Percentiles rank a stretch among this genome's conserved stretches.
Conservation (phyloP, 2,888 invertebrate species). For the Dryobota labecula region DNA sequence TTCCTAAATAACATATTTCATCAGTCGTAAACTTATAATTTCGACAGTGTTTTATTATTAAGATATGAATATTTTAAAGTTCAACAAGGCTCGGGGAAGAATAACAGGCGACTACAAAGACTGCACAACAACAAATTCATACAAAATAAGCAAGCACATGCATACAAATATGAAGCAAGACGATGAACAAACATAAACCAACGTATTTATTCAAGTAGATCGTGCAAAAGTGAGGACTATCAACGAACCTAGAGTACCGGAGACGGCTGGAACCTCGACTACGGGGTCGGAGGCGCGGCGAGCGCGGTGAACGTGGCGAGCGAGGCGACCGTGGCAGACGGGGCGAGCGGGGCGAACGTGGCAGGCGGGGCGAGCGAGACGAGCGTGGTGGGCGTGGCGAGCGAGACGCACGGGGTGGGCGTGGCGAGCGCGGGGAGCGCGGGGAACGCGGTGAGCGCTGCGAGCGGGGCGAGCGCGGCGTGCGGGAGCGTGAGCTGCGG, state of each 20-base stretch:
- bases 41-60: slow-evolving; percentile 1
- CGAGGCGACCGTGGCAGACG: slow-evolving; percentile 69
- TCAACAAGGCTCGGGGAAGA: slow-evolving; percentile 11
- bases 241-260: slow-evolving; percentile 86
- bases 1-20: slow-evolving; percentile 2
- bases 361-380: slow-evolving; percentile 71
- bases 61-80: background rate
- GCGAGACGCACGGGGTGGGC: slow-evolving; percentile 62
- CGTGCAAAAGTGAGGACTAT: slow-evolving; percentile 50
- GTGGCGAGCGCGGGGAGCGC: slow-evolving; percentile 66
- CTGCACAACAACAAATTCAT: slow-evolving; percentile 47
- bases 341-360: slow-evolving; percentile 73
- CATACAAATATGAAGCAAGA: slow-evolving; percentile 54
- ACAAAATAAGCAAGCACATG: slow-evolving; percentile 57
- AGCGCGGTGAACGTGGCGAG: slow-evolving; percentile 62
- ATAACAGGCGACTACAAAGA: slow-evolving; percentile 44
- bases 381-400: slow-evolving; percentile 73
- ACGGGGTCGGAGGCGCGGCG: slow-evolving; percentile 78
- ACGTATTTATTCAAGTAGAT: slow-evolving; percentile 20
- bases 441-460: slow-evolving; percentile 70
- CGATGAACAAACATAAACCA: slow-evolving; percentile 37
- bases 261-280: slow-evolving; percentile 81
- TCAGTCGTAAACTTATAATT: slow-evolving; percentile 2
- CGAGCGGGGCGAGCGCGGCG: slow-evolving; percentile 81
- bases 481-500: slow-evolving; percentile 79